Evolutionary conservation across 23 tunicate genomes (phyloP).

Genomic region (Phallusia fumigata): DNA sequence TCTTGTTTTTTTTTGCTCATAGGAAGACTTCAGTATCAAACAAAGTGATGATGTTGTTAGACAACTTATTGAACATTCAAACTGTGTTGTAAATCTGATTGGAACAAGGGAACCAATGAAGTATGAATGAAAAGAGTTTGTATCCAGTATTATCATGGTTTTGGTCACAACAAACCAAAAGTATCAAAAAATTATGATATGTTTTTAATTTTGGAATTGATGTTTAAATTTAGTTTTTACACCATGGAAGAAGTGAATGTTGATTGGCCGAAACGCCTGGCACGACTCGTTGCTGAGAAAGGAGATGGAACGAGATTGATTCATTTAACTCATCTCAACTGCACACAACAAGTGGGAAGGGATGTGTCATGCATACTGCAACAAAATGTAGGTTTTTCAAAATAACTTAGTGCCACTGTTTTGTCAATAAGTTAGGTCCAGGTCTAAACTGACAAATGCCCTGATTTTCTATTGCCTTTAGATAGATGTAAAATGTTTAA

Average conservation of each 20-base stretch:
- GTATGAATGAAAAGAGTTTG: too few relatives aligned
- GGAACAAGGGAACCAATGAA: constrained; percentile 53
- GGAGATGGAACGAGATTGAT: constrained; percentile 85
- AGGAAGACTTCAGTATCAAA: constrained; percentile 53
- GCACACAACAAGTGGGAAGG: constrained; percentile 59
- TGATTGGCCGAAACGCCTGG: constrained; percentile 93
- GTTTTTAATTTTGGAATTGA: too few relatives aligned
- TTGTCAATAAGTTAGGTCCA: too few relatives aligned
- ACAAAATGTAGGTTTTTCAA: constrained; percentile 40
- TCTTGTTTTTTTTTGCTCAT: background rate
- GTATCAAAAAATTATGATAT: too few relatives aligned
- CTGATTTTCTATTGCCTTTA: background rate
- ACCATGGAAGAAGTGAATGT: constrained; percentile 86
- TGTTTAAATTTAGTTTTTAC: constrained; percentile 25
- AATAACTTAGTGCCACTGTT: too few relatives aligned
- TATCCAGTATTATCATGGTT: too few relatives aligned
- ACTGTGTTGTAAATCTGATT: constrained; percentile 78
- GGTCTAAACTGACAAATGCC: too few relatives aligned
- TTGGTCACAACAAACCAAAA: too few relatives aligned
- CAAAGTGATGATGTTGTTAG: constrained; percentile 58
- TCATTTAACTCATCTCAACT: constrained; percentile 72
- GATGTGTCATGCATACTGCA: constrained; percentile 43
- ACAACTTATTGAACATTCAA: constrained; percentile 82
- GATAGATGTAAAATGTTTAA: background rate
- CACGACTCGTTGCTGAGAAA: constrained; percentile 90